These are phyloP conservation scores for Pocillopora meandrina DNA, from an alignment of 92 coral and sea anemone genomes.

Conservation along the genomic window DNA sequence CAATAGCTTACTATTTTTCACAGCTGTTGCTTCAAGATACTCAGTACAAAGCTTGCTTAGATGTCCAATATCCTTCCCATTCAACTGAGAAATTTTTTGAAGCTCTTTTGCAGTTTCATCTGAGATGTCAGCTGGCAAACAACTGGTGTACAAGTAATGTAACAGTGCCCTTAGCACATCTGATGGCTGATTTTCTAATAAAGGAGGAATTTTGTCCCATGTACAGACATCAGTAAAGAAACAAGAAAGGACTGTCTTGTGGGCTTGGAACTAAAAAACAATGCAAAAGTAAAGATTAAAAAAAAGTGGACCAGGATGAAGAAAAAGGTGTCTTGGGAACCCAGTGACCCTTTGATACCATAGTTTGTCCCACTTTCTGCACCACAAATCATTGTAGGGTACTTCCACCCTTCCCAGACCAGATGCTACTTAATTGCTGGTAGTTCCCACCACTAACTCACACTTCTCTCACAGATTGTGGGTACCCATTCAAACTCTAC, in stretches of 20 bases:
- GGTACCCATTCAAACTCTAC: too few species aligned
- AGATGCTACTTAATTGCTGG: too few species aligned
- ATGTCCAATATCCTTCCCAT: conserved; percentile 40
- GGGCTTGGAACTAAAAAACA: conserved; percentile 63
- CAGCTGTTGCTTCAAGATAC: conserved; percentile 79
- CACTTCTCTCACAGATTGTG: too few species aligned
- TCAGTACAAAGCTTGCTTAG: conserved; percentile 63
- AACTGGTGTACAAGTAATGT: conserved; percentile 71
- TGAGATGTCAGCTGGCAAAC: conserved; percentile 51
- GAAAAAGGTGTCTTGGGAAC: neutral
- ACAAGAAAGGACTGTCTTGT: conserved; percentile 74
- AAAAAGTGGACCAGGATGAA: neutral
- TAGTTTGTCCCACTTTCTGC: too few species aligned
- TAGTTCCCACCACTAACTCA: too few species aligned
- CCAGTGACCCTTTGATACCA: too few species aligned
- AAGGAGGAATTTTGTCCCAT: conserved; percentile 71
- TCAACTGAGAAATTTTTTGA: conserved; percentile 40
- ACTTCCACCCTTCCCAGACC: too few species aligned
- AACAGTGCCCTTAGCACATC: conserved; percentile 66
- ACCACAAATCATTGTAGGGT: too few species aligned
- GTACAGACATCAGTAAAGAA: conserved; percentile 53
- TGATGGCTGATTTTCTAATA: conserved; percentile 50
- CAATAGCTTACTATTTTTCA: conserved; percentile 67
- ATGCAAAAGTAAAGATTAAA: neutral
- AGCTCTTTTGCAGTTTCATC: conserved; percentile 66